Percentiles rank a stretch among this genome's conserved stretches.
These are phyloP conservation scores for Anniella stebbinsi DNA, from an alignment of 2,797 vertebrate species.

Conservation along the genomic window DNA sequence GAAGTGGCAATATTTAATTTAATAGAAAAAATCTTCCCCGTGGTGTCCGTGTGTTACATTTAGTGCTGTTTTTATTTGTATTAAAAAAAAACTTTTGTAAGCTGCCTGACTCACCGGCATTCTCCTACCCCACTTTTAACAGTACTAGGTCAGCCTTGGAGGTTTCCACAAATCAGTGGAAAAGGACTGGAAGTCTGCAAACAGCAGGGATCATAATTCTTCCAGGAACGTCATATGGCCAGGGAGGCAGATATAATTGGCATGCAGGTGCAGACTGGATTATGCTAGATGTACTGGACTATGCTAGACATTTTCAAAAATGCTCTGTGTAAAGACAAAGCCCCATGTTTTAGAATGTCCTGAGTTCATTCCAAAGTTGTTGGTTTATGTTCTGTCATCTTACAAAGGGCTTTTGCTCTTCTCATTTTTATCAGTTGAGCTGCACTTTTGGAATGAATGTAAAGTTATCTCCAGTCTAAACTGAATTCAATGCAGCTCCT, in stretches of 20 bases:
- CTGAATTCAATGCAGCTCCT: slow-evolving; percentile 44
- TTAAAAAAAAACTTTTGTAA: too few species aligned
- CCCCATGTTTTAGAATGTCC: slow-evolving; percentile 33
- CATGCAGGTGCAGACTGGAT: background rate
- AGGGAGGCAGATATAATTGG: background rate
- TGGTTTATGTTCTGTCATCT: slow-evolving; percentile 45
- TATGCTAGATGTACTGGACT: too few species aligned
- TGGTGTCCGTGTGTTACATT: too few species aligned
- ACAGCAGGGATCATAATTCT: background rate
- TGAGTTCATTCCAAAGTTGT: slow-evolving; percentile 1
- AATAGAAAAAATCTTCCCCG: too few species aligned
- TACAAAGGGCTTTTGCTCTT: slow-evolving; percentile 36
- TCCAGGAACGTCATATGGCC: background rate
- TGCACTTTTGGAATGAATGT: slow-evolving; percentile 52
- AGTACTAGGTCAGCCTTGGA: background rate
- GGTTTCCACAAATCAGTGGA: background rate
- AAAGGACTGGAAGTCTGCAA: background rate
- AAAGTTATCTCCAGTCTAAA: slow-evolving; percentile 58
- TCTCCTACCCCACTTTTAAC: too few species aligned
- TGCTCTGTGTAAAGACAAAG: slow-evolving; percentile 17
- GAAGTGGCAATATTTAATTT: too few species aligned
- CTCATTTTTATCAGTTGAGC: slow-evolving; percentile 26
- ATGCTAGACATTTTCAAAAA: slow-evolving; percentile 15
- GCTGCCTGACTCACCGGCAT: too few species aligned
- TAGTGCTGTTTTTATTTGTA: too few species aligned